phyloP scores from a whole-genome alignment of 2,113 vertebrate species.

The Sylvietta virens region DNA sequence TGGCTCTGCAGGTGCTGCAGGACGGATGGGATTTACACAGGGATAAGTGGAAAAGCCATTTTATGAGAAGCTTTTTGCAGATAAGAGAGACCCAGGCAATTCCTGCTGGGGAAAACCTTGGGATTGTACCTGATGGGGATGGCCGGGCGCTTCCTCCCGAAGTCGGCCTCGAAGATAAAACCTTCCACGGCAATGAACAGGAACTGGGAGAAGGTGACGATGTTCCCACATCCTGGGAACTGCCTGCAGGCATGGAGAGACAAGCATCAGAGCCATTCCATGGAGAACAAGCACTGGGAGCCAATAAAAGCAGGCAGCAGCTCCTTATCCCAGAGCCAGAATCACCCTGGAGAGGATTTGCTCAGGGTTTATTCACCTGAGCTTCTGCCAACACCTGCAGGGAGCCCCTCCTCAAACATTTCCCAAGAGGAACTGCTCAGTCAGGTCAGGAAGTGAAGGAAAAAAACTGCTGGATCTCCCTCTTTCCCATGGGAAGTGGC shows the following conservation, averaged over 20 bases:
- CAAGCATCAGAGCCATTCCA: background rate
- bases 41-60: background rate
- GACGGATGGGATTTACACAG: background rate
- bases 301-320: background rate
- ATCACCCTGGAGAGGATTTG: background rate
- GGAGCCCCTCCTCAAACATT: background rate
- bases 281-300: background rate
- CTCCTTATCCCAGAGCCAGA: background rate
- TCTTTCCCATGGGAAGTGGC: background rate
- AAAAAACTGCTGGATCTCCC: background rate
- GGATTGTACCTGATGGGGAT: conserved; percentile 85
- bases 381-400: background rate
- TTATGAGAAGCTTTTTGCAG: background rate
- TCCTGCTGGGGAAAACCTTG: background rate
- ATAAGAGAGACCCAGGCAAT: background rate
- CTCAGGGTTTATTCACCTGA: background rate
- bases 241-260: conserved; percentile 61
- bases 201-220: conserved; percentile 96
- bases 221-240: conserved; percentile 95
- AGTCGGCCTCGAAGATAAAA: conserved; percentile 87
- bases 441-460: background rate
- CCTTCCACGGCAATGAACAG: conserved; percentile 91
- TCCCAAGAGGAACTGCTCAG: background rate
- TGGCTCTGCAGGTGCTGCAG: background rate
- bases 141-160: conserved; percentile 84